Percentiles rank a stretch among this genome's conserved stretches.
phyloP scores from a whole-genome alignment of 2,113 vertebrate genomes.

The Misgurnus mizolepis region DNA sequence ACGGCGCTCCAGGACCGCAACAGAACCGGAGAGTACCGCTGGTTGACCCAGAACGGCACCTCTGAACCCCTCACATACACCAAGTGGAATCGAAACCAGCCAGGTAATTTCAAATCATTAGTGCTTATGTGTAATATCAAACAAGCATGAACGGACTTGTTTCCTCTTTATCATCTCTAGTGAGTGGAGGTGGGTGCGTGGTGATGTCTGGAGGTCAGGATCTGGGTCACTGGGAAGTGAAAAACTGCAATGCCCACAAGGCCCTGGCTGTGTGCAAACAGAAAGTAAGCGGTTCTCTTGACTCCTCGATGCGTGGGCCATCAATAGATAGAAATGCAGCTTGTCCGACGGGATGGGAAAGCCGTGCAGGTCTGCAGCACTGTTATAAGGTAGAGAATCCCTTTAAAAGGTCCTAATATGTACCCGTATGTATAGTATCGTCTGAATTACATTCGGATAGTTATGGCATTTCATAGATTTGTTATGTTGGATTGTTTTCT shows the following conservation, averaged over 20 bases:
- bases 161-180: slow-evolving; percentile 59
- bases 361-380: slow-evolving; percentile 72
- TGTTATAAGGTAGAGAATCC: slow-evolving; percentile 85
- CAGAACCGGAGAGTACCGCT: slow-evolving; percentile 80
- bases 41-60: slow-evolving; percentile 70
- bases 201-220: slow-evolving; percentile 78
- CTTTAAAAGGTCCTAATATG: no score
- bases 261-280: slow-evolving; percentile 89
- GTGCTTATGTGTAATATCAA: not conserved
- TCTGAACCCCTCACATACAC: slow-evolving; percentile 73
- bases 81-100: slow-evolving; percentile 90
- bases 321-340: slow-evolving; percentile 72
- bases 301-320: slow-evolving; percentile 61
- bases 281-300: slow-evolving; percentile 68
- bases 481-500: not conserved
- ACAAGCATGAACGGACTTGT: not conserved
- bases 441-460: no score
- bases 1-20: slow-evolving; percentile 82
- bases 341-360: slow-evolving; percentile 87
- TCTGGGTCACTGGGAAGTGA: slow-evolving; percentile 90
- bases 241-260: slow-evolving; percentile 82
- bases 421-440: no score
- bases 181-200: slow-evolving; percentile 83
- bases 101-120: slow-evolving; percentile 68
- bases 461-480: not conserved